Evolutionary conservation across 2,113 vertebrate genomes (phyloP).

Genomic region (Rutilus rutilus): DNA sequence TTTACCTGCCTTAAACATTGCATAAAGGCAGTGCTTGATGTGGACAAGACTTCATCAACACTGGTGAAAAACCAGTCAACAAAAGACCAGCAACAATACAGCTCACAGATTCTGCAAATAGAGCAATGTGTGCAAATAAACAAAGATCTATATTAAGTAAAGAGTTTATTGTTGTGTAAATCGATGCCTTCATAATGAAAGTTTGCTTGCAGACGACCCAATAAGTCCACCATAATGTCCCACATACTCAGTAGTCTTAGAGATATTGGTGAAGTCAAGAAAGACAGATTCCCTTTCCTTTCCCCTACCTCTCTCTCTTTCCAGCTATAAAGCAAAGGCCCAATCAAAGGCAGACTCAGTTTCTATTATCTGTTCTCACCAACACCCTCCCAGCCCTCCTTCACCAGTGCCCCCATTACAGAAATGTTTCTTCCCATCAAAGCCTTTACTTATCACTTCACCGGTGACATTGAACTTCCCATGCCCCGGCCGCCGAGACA

Average conservation of each 20-base stretch:
- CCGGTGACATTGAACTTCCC: conserved; percentile 88
- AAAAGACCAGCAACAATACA: neutral
- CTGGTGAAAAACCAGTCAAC: neutral
- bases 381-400: conserved; percentile 63
- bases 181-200: conserved; percentile 34
- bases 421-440: conserved; percentile 81
- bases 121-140: neutral
- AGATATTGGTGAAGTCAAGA: conserved; percentile 17
- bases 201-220: conserved; percentile 24
- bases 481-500: conserved; percentile 85
- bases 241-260: conserved; percentile 29
- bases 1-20: neutral
- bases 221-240: neutral
- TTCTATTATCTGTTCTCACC: conserved; percentile 75
- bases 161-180: conserved; percentile 24
- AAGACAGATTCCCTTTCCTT: neutral
- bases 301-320: conserved; percentile 66
- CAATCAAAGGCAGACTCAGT: conserved; percentile 76
- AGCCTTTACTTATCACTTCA: conserved; percentile 74
- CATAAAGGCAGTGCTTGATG: neutral
- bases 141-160: conserved; percentile 34
- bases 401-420: conserved; percentile 72
- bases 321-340: conserved; percentile 71
- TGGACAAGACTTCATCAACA: neutral
- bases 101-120: neutral